Evolutionary conservation across 2,888 invertebrate genomes (phyloP), one percentile per base, ranked within the genome.

Genomic region (Eupithecia subfuscata): DNA sequence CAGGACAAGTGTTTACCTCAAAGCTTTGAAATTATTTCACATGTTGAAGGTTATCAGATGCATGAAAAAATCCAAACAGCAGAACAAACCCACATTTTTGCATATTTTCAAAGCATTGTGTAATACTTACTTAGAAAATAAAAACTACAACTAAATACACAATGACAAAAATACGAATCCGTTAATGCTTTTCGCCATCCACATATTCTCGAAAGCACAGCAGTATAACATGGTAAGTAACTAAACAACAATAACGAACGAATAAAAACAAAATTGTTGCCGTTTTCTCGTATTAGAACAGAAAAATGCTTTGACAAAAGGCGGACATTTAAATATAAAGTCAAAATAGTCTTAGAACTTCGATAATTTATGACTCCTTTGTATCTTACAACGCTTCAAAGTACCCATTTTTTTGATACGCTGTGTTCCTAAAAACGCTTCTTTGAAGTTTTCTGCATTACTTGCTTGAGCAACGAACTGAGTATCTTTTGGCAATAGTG

Each of bases 341-440:
- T 14, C 56, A 64, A 30, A 16, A 16, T 70, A 11, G 30, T 69
- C 43, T 85, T 88, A 95, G 86, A 92, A 95, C 86, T 94, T 95
- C 0, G 92, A 87, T 79, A 94, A 78, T 84, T 92, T 93, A 43
- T 86, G 82, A 79, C 84, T 90, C 76, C 91, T 90, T 67, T 89
- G 89, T 78, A 84, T 88, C 85, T 91, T 93, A 80, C 89, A 91
- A 74, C 86, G 82, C 80, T 93, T 92, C 78, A 91, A 90, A 8
- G 92, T 91, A 34, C 89, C 89, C 60, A 91, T 75, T 78, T 91
- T 89, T 81, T 91, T 93, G 52, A 90, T 88, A 80, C 87, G 91
- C 75, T 89, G 89, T 18, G 85, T 85, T 70, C 86, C 84, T 30
- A 95, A 84, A 78, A 87, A 89, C 45, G 90, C 86, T 72, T 89